phyloP scores from a whole-genome alignment of 2,113 vertebrate genomes.

The Rhinopomastus cyanomelas region DNA sequence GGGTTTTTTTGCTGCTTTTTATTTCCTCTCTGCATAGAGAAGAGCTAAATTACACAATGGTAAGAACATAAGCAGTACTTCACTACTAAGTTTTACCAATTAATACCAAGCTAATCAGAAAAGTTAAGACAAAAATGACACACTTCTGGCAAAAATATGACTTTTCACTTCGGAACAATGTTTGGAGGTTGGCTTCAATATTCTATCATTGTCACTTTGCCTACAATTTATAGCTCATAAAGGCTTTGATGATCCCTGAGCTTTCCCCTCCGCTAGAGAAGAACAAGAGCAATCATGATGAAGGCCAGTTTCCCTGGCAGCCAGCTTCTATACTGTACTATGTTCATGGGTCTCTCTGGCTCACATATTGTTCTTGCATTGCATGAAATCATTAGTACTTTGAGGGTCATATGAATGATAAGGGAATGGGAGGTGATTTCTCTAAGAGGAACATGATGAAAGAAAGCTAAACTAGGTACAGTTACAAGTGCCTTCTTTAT shows the following conservation, averaged over 20 bases:
- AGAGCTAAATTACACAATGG: background rate
- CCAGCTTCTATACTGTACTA: background rate
- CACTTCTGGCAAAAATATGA: background rate
- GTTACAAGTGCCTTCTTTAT: background rate
- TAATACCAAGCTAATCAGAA: background rate
- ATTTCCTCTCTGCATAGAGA: background rate
- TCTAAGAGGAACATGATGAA: background rate
- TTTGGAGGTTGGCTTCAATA: background rate
- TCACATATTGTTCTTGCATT: background rate
- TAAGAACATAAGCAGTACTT: background rate
- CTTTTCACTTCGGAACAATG: background rate
- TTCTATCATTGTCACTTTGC: background rate
- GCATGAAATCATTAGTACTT: background rate
- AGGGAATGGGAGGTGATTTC: slow-evolving; percentile 11
- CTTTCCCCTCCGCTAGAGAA: slow-evolving; percentile 9
- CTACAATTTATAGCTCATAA: background rate
- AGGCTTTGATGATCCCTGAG: background rate
- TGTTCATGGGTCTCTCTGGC: background rate
- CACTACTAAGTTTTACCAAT: background rate
- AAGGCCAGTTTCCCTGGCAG: slow-evolving; percentile 11
- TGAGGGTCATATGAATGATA: background rate
- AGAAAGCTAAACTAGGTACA: slow-evolving; percentile 1
- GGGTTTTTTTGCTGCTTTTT: background rate
- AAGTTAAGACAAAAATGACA: background rate
- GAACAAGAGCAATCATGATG: background rate